These are phyloP conservation scores for Drosophila athabasca DNA, from an alignment of 1,140 invertebrate species.

Conservation along the genomic window DNA sequence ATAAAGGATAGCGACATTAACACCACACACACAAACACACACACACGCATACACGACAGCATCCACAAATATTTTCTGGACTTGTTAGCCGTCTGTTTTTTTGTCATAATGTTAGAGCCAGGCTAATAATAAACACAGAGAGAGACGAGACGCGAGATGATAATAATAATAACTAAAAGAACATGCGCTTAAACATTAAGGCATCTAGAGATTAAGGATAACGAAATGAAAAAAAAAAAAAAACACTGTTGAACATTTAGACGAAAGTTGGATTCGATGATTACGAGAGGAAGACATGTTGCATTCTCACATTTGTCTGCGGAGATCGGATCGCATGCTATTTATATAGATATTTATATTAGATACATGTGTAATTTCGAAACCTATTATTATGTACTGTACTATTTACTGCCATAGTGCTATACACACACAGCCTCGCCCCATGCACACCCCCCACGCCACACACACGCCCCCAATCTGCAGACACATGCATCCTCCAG, in stretches of 20 bases:
- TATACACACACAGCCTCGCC: conserved; percentile 28
- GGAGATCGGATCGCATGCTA: conserved; percentile 62
- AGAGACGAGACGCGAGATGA: conserved; percentile 16
- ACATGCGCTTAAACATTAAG: conserved; percentile 39
- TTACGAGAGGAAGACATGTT: conserved; percentile 41
- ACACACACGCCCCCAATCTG: conserved; percentile 2
- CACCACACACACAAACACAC: not conserved
- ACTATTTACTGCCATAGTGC: conserved; percentile 81
- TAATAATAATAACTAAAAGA: conserved; percentile 21
- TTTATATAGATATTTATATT: conserved; percentile 73
- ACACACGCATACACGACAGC: conserved; percentile 3
- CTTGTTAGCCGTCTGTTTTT: conserved; percentile 50
- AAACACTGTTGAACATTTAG: conserved; percentile 72
- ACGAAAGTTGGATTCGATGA: conserved; percentile 33
- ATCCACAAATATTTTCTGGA: conserved; percentile 49
- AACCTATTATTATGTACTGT: conserved; percentile 56
- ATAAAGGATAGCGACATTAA: conserved; percentile 48
- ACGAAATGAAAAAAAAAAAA: conserved; percentile 13
- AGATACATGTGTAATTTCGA: conserved; percentile 69
- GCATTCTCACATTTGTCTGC: conserved; percentile 59
- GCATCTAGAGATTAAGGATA: conserved; percentile 28
- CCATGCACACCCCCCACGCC: conserved; percentile 22
- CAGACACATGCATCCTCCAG: conserved; percentile 33
- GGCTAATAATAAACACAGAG: conserved; percentile 42
- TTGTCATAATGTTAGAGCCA: conserved; percentile 42